Conservation (phyloP, 2,113 vertebrate genomes). For the Cyprinodon variegatus region DNA sequence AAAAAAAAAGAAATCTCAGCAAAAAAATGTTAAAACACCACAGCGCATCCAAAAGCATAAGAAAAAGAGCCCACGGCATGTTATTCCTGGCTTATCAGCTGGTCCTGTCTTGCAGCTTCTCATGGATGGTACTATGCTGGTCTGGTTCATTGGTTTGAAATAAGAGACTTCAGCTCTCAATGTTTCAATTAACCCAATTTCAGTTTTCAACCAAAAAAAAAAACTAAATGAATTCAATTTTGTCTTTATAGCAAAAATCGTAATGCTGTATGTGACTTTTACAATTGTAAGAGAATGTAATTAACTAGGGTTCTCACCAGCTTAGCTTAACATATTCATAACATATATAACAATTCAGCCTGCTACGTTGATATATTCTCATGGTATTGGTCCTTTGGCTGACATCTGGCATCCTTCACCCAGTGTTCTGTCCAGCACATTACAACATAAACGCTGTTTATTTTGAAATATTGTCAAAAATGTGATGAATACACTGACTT, state of each 20-base stretch:
- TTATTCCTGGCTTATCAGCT: background rate
- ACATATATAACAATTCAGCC: too few relatives aligned
- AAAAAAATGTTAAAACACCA: background rate
- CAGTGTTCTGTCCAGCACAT: too few relatives aligned
- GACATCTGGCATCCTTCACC: too few relatives aligned
- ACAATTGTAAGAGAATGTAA: background rate
- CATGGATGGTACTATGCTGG: background rate
- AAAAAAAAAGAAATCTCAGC: background rate
- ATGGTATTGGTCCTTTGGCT: too few relatives aligned
- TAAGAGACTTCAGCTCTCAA: background rate
- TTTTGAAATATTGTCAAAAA: too few relatives aligned
- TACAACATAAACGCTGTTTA: too few relatives aligned
- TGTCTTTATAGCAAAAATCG: background rate
- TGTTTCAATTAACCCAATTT: background rate
- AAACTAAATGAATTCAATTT: background rate
- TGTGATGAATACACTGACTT: too few relatives aligned
- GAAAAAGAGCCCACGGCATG: background rate
- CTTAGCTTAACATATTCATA: too few relatives aligned
- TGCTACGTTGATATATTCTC: too few relatives aligned
- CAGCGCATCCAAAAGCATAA: background rate
- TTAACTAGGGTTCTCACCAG: too few relatives aligned
- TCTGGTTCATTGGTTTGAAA: background rate
- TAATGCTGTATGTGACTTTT: background rate
- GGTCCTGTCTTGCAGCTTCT: background rate
- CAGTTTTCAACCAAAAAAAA: background rate